Conservation (phyloP, 2,797 vertebrate genomes). For the Diceros bicornis region DNA sequence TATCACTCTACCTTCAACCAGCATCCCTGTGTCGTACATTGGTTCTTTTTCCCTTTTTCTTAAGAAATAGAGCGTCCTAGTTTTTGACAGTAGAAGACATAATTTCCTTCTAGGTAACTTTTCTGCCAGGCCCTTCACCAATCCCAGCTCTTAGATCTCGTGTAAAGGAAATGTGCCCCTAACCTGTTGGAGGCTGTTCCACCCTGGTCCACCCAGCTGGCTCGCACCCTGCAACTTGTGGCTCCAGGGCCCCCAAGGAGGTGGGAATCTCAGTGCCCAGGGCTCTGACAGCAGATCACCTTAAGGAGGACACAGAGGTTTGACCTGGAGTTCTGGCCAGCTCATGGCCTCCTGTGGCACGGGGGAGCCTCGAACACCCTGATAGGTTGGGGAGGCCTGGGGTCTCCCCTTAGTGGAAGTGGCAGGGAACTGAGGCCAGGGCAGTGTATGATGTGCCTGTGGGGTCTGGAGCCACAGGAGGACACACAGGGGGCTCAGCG, state of each 20-base stretch:
- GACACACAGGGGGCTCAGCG: background rate
- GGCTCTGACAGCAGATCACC: background rate
- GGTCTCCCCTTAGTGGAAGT: background rate
- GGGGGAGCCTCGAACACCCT: background rate
- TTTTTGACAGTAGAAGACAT: background rate
- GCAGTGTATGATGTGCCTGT: background rate
- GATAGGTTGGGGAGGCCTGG: too few species aligned
- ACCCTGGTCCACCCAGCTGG: background rate
- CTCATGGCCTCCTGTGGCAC: fast-evolving
- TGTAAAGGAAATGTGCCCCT: background rate
- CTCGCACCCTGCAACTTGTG: background rate
- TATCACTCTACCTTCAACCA: background rate
- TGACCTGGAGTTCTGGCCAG: background rate
- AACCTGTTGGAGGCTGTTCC: fast-evolving
- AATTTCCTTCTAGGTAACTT: background rate
- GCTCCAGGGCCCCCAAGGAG: background rate
- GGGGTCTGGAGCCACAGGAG: background rate
- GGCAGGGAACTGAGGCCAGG: background rate
- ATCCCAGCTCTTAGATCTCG: background rate
- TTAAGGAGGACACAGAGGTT: background rate
- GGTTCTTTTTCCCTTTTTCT: background rate
- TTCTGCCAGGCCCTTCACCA: background rate
- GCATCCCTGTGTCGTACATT: background rate
- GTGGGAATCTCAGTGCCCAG: background rate
- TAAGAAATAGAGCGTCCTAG: background rate